Evolutionary conservation across 1,140 invertebrate genomes (phyloP), one percentile per base, ranked within the genome.

Genomic region (Bombus waltoni): DNA sequence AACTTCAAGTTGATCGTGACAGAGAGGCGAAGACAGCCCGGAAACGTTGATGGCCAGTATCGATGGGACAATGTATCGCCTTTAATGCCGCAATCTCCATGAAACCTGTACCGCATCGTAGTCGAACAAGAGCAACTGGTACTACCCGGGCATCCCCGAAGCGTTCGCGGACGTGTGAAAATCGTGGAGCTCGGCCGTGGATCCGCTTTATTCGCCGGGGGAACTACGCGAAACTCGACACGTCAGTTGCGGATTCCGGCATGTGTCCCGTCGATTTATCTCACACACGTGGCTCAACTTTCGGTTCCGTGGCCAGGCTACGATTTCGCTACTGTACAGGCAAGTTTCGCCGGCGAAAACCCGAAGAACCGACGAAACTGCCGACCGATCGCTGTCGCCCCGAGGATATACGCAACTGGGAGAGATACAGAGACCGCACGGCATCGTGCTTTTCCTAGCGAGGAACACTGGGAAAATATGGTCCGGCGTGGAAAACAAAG

Each of bases 211-310:
- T 72, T 57, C 75, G 53, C 10, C 44, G 18, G 47, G 47, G 47
- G 42, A 78, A 59, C 28, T 62, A 42, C 38, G 9, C 81, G 73
- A 83, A 85, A 87, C 81, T 78, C 73, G n/a, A 6, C 47, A 35
- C 81, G 73, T 83, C 85, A 57, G 85, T 87, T 83, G 72, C 81
- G 80, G 74, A 78, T 83, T 83, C 81, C 85, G 44, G 81, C 73
- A 71, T 78, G 85, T 83, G 85, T 87, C 73, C 57, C 73, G 73
- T 42, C 85, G 85, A 87, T 83, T 87, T 82, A 87, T 83, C 85
- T 83, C 81, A 66, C 74, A 66, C 81, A 78, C 85, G 81, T 87
- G 85, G 74, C n/a, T n/a, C 66, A 83, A 73, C 74, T 77, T 77
- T 78, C 38, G 62, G 44, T 9, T 40, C 38, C 59, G 35, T 47